Base-by-base conservation (phyloP, 2,888 invertebrate species). In the Orthosia incerta region DNA sequence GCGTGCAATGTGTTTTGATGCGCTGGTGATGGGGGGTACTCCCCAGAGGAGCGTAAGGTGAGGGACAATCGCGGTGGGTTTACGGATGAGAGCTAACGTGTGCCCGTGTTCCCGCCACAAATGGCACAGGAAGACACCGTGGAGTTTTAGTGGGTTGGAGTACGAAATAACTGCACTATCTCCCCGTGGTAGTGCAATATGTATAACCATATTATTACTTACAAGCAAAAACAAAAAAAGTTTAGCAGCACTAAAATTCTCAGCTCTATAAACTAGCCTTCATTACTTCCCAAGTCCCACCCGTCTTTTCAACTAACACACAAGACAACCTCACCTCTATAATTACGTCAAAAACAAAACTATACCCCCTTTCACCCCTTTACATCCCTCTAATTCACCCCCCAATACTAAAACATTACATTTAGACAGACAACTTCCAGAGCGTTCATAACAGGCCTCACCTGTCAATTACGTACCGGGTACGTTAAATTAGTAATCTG, bases 401-500 rank as follows among this genome's bases (percentile, higher is more conserved):
- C 48, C 55, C 16, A 60, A 68, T 72, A 71, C 57, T 72, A 39
- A 72, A 82, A 69, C 65, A 82, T 72, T 77, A 68, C 68, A 26
- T 63, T 80, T 69, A 82, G 57, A 77, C 68, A 77, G 80, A 57
- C 51, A 74, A 76, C 62, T 66, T 80, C 60, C 71, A 55, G 50
- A 50, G 51, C 63, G 81, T 57, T 61, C 59, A 57, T 83, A 80
- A 83, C 76, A 70, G 66, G 78, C 71, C 61, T 80, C 83, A 72
- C 74, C 71, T 83, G 84, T 80, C 85, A 85, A 84, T 84, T 84
- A 85, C 20, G n/a, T 20, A 45, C 39, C 46, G 18, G 70, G 73
- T 68, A 50, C 64, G 59, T 83, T 75, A 84, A 84, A 84, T 84
- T 80, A 85, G 75, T 77, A 80, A 82, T 82, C 74, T 73, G 74